Base-by-base conservation (phyloP, 2,888 invertebrate genomes). In the Thyatira batis region DNA sequence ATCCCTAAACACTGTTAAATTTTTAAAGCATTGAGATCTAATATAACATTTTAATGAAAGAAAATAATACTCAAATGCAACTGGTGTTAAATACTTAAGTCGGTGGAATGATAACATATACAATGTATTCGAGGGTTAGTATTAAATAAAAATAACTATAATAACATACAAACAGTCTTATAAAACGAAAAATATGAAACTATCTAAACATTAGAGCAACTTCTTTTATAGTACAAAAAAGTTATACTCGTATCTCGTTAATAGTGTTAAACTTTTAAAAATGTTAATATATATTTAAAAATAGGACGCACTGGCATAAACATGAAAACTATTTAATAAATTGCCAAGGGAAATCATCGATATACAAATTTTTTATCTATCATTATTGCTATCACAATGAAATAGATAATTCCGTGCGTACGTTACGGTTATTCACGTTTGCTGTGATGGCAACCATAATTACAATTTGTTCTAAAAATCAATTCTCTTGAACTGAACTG, bases 51-150 rank as follows among this genome's bases (percentile, higher is more conserved):
- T 71, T 68, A 67, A 72, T 71, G 65, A 76, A 60, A 71, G 67
- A 74, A 78, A 75, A 78, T 84, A 87, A 87, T 87, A 87, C 85
- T 84, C 78, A 78, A 81, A 82, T 82, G 74, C 77, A 82, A 85
- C 82, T 85, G 83, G 84, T 82, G 70, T 69, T 76, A 75, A 86
- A 87, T 84, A 86, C 81, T 85, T 80, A 79, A 79, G 57, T 89
- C 91, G 91, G 91, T 91, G 91, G 91, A 91, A 91, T 91, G 87
- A 76, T 84, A 75, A 73, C 67, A 78, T 69, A 72, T 70, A 63
- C 62, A 72, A 74, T 76, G 76, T 82, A 88, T 86, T 87, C 82
- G 82, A 88, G 85, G 73, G 80, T 82, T 78, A 84, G 70, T 71
- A 76, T 79, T 76, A 79, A 80, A 79, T n/a, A 64, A 73, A 72